Evolutionary conservation across 2,888 invertebrate species (phyloP).

Genomic region (Drosophila antonietae): DNA sequence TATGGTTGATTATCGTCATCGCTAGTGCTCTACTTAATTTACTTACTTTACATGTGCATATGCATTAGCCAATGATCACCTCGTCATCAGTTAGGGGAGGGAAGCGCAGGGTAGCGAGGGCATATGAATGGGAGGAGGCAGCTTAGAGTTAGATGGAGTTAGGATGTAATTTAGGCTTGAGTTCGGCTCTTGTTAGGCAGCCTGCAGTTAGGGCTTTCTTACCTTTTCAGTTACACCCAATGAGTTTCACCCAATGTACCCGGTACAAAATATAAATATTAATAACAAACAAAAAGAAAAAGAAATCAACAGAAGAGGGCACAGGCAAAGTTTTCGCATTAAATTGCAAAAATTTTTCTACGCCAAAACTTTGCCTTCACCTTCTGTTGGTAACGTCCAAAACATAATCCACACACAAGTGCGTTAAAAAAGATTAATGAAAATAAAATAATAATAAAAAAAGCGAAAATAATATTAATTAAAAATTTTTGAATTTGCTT

Average conservation of each 20-base stretch:
- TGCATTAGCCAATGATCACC: slow-evolving; percentile 58
- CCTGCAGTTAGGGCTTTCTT: slow-evolving; percentile 27
- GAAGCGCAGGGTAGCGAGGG: neutral
- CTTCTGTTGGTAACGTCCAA: slow-evolving; percentile 44
- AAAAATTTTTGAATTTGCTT: slow-evolving; percentile 82
- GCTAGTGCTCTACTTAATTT: slow-evolving; percentile 56
- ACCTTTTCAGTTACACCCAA: slow-evolving; percentile 55
- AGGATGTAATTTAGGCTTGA: slow-evolving; percentile 31
- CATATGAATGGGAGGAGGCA: neutral
- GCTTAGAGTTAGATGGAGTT: slow-evolving; percentile 26
- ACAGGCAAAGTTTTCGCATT: slow-evolving; percentile 47
- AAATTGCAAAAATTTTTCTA: slow-evolving; percentile 31
- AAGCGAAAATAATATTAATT: slow-evolving; percentile 32
- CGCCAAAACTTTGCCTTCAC: slow-evolving; percentile 44
- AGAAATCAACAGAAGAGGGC: slow-evolving; percentile 28
- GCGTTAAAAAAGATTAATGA: slow-evolving; percentile 64
- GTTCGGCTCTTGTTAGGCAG: slow-evolving; percentile 22
- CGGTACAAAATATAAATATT: slow-evolving; percentile 50
- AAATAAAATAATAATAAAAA: slow-evolving; percentile 36
- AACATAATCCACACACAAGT: slow-evolving; percentile 63
- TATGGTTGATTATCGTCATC: slow-evolving; percentile 64
- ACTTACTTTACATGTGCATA: slow-evolving; percentile 50
- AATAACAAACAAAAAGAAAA: slow-evolving; percentile 2
- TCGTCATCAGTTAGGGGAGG: slow-evolving; percentile 41
- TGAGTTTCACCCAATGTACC: slow-evolving; percentile 67